A percentile compares a stretch with the other conserved stretches of the same genome.
These are phyloP conservation scores for Meloe dianella DNA, from an alignment of 2,888 invertebrate genomes.

Conservation along the genomic window DNA sequence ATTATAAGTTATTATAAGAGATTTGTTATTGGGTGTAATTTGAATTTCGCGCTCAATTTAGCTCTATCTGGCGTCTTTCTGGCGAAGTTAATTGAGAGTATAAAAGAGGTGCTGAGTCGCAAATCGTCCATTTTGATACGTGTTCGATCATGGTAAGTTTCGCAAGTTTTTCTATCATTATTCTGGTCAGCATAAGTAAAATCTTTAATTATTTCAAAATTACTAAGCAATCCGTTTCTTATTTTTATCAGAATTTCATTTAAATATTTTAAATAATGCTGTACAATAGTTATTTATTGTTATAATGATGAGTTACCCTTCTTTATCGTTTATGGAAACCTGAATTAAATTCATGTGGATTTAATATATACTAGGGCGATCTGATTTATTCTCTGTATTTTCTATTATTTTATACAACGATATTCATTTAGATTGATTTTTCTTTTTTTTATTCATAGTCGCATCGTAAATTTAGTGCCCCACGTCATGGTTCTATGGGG, in stretches of 20 bases:
- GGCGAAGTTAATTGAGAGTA: not conserved
- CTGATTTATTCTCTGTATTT: slow-evolving; percentile 61
- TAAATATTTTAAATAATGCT: not conserved
- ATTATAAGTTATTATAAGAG: not conserved
- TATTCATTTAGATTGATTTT: slow-evolving; percentile 17
- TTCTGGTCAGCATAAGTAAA: slow-evolving; percentile 8
- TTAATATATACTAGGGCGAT: slow-evolving; percentile 78
- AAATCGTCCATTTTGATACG: slow-evolving; percentile 26
- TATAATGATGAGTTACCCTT: slow-evolving; percentile 69
- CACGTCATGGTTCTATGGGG: slow-evolving; percentile 99
- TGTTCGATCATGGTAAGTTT: slow-evolving; percentile 21
- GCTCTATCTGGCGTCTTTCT: not conserved
- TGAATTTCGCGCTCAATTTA: not conserved
- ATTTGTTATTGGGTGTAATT: not conserved
- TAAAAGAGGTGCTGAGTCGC: not conserved
- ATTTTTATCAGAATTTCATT: not conserved
- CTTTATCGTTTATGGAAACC: slow-evolving; percentile 66
- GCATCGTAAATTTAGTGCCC: slow-evolving; percentile 99
- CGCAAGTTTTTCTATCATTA: not conserved
- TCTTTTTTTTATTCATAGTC: slow-evolving; percentile 71
- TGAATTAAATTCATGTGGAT: slow-evolving; percentile 71
- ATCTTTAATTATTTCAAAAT: slow-evolving; percentile 15
- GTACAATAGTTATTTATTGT: slow-evolving; percentile 15
- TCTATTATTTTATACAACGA: slow-evolving; percentile 10
- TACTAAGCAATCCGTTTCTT: not conserved